Conservation (phyloP, 1,140 invertebrate species). For the Aphis craccivora region DNA sequence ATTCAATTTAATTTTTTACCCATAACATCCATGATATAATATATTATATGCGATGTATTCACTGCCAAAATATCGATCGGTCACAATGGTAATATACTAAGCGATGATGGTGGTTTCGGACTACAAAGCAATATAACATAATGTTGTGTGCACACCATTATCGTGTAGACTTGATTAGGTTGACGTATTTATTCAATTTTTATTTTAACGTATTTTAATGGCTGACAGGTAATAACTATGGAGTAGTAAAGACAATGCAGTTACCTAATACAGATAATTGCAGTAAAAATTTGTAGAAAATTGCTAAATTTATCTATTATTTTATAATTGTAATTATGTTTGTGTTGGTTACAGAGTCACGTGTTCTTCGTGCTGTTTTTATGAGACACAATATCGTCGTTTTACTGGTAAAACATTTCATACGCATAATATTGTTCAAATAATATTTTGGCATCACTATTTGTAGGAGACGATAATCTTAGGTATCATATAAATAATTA, state of each 20-base stretch:
- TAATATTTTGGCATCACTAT: background rate
- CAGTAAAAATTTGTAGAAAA: background rate
- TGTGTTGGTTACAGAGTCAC: background rate
- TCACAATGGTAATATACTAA: background rate
- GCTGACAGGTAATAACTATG: no score
- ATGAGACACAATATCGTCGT: background rate
- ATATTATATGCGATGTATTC: background rate
- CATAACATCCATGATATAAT: background rate
- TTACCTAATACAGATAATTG: background rate
- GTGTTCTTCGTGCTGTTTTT: background rate
- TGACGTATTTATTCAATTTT: no score
- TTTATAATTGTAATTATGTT: background rate
- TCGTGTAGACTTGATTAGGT: background rate
- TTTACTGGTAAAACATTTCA: background rate
- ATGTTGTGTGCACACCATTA: background rate
- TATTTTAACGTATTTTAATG: no score
- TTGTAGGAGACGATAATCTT: background rate
- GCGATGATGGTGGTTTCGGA: background rate
- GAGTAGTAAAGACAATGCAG: no score
- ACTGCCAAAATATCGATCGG: background rate
- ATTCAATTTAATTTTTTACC: background rate
- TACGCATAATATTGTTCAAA: background rate
- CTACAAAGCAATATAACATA: background rate
- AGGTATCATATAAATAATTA: background rate
- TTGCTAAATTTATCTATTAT: background rate